Conservation (phyloP, 2,113 vertebrate genomes). For the Nothocercus nigrocapillus region DNA sequence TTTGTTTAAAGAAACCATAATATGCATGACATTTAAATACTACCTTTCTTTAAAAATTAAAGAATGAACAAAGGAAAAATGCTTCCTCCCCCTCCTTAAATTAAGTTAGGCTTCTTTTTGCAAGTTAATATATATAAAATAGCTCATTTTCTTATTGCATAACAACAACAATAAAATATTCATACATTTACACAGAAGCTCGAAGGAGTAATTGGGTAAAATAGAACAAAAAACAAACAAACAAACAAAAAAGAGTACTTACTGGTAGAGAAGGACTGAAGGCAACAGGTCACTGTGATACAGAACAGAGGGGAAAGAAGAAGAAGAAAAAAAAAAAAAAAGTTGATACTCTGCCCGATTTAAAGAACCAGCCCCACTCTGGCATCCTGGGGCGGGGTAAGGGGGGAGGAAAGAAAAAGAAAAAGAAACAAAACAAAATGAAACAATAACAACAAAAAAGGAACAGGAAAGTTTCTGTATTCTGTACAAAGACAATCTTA, state of each 20-base stretch:
- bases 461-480: background rate
- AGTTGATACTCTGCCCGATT: background rate
- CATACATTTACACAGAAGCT: background rate
- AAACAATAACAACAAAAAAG: background rate
- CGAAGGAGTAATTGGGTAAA: background rate
- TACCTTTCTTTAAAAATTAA: background rate
- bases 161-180: background rate
- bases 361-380: background rate
- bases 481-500: background rate
- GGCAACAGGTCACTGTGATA: background rate
- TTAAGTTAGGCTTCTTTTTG: background rate
- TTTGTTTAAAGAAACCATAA: background rate
- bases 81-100: background rate
- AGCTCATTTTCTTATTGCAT: background rate
- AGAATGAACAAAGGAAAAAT: background rate
- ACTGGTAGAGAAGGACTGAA: background rate
- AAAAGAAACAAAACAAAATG: no score
- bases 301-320: background rate
- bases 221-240: rapidly evolving
- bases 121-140: background rate
- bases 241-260: background rate
- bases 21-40: background rate
- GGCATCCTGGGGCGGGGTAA: rapidly evolving
- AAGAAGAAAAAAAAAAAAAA: no score
- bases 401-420: background rate